These are phyloP conservation scores for Callopanchax toddi DNA, from an alignment of 2,113 vertebrate species.

Conservation along the genomic window DNA sequence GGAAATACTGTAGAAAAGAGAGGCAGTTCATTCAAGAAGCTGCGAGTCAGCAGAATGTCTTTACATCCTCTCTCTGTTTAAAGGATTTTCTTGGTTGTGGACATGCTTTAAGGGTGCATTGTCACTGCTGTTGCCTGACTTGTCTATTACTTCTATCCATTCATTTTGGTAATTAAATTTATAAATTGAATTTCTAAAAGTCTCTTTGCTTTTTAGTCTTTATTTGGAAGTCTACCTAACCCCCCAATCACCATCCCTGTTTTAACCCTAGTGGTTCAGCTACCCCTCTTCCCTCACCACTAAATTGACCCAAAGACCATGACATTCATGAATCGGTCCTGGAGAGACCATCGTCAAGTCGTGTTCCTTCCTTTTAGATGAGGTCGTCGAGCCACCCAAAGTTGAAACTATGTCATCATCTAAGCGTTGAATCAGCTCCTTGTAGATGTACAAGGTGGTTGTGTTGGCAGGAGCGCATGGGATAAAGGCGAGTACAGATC, in stretches of 20 bases:
- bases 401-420: neutral
- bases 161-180: constrained; percentile 44
- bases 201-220: constrained; percentile 7
- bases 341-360: too few relatives aligned
- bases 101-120: constrained; percentile 21
- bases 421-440: constrained; percentile 19
- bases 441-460: neutral
- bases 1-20: constrained; percentile 26
- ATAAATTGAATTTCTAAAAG: constrained; percentile 47
- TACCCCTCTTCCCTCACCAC: too few relatives aligned
- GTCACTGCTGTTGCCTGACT: neutral
- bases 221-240: neutral
- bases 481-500: constrained; percentile 34
- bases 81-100: constrained; percentile 27
- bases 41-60: constrained; percentile 66
- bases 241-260: too few relatives aligned
- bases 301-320: too few relatives aligned
- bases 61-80: constrained; percentile 24
- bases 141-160: constrained; percentile 7
- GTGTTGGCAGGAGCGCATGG: constrained; percentile 7
- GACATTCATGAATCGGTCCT: too few relatives aligned
- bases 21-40: constrained; percentile 32
- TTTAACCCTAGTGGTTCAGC: too few relatives aligned
- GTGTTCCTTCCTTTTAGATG: too few relatives aligned
- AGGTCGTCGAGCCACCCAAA: neutral